phyloP scores from a whole-genome alignment of 1,140 invertebrate species.

The Mya arenaria region DNA sequence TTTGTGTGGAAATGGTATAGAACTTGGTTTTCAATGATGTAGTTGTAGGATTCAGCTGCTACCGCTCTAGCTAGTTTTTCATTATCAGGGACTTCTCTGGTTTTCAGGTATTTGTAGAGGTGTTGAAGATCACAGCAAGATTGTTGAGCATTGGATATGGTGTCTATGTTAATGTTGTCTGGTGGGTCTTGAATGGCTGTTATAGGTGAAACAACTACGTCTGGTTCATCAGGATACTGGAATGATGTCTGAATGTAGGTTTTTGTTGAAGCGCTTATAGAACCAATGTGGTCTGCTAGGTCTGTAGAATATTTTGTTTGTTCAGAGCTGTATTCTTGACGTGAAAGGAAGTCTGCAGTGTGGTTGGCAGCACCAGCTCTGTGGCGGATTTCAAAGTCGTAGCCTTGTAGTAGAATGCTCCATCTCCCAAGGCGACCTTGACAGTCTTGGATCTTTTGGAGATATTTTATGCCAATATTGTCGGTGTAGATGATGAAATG shows the following conservation, averaged over 20 bases:
- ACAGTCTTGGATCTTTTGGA: slow-evolving; percentile 19
- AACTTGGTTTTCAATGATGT: slow-evolving; percentile 4
- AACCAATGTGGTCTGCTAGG: no score
- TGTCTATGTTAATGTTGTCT: no score
- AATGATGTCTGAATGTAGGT: no score
- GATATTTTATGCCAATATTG: slow-evolving; percentile 37
- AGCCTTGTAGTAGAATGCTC: slow-evolving; percentile 30
- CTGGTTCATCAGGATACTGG: no score
- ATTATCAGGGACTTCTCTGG: slow-evolving; percentile 1
- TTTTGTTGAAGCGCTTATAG: no score
- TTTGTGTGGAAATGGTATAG: slow-evolving; percentile 17
- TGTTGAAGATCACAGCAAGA: not conserved
- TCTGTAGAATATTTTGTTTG: no score
- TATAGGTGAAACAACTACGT: no score
- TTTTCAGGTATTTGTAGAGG: not conserved
- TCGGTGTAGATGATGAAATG: slow-evolving; percentile 41
- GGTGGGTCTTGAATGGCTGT: no score
- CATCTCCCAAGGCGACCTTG: slow-evolving; percentile 30
- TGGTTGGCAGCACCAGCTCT: not conserved
- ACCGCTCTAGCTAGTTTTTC: slow-evolving; percentile 5
- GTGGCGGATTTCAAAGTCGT: slow-evolving; percentile 17
- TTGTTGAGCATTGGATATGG: not conserved
- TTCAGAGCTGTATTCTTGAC: no score
- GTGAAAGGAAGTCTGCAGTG: slow-evolving; percentile 27
- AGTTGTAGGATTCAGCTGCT: slow-evolving; percentile 10